Conservation (phyloP, 23 tunicate species). For the Halocynthia roretzi region DNA sequence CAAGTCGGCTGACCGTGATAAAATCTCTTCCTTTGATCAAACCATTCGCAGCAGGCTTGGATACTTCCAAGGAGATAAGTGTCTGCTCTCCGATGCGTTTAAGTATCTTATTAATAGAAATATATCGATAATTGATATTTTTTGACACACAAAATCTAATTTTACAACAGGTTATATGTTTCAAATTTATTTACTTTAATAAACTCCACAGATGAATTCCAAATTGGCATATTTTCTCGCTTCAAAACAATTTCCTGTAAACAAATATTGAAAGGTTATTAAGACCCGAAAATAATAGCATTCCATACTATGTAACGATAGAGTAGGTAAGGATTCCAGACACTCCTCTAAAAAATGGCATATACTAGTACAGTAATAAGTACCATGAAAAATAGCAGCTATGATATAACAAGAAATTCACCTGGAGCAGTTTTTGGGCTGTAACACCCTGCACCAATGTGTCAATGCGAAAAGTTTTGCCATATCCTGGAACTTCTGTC, state of each 20-base stretch:
- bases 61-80: slow-evolving; percentile 64
- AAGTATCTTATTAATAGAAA: slow-evolving; percentile 29
- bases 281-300: not conserved
- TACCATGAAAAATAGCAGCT: too few relatives aligned
- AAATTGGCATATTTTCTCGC: slow-evolving; percentile 68
- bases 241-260: slow-evolving; percentile 60
- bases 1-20: slow-evolving; percentile 80
- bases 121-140: too few relatives aligned
- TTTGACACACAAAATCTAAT: too few relatives aligned
- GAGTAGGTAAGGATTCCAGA: too few relatives aligned
- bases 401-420: not conserved
- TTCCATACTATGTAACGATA: too few relatives aligned
- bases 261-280: not conserved
- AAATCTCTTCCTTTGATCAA: slow-evolving; percentile 76
- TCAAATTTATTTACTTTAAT: slow-evolving; percentile 57
- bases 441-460: slow-evolving; percentile 23
- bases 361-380: too few relatives aligned
- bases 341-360: too few relatives aligned
- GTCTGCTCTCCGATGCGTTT: slow-evolving; percentile 67
- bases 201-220: slow-evolving; percentile 52
- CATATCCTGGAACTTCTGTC: slow-evolving; percentile 40
- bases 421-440: slow-evolving; percentile 55
- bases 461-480: slow-evolving; percentile 70
- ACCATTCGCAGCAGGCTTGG: slow-evolving; percentile 87
- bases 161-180: too few relatives aligned